Evolutionary conservation across 2,113 vertebrate genomes (phyloP).

Genomic region (Sebastes schlegelii): DNA sequence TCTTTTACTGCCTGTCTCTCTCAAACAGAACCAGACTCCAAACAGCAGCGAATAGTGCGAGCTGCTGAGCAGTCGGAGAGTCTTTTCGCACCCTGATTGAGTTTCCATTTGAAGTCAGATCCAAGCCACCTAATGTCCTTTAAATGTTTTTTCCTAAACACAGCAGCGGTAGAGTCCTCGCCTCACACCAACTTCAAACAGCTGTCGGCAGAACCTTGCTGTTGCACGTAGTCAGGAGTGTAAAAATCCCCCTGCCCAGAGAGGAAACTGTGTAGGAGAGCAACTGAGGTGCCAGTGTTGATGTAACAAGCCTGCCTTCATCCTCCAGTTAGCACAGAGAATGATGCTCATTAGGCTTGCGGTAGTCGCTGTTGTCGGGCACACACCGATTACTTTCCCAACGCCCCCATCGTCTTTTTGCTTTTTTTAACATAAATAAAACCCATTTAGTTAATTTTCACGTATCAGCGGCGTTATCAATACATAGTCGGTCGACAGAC

Average conservation of each 20-base stretch:
- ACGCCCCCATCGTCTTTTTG: too few relatives aligned
- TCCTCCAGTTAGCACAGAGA: slow-evolving; percentile 28
- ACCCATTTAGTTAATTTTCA: too few relatives aligned
- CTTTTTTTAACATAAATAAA: too few relatives aligned
- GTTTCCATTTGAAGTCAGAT: slow-evolving; percentile 80
- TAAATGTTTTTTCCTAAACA: slow-evolving; percentile 81
- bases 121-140: slow-evolving; percentile 79
- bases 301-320: slow-evolving; percentile 27
- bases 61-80: slow-evolving; percentile 51
- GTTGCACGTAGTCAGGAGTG: slow-evolving; percentile 46
- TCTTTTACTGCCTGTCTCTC: slow-evolving; percentile 64
- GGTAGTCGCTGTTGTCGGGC: too few relatives aligned
- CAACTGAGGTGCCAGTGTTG: slow-evolving; percentile 36
- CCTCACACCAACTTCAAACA: slow-evolving; percentile 62
- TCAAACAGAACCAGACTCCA: slow-evolving; percentile 59
- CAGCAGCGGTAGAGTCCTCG: slow-evolving; percentile 56
- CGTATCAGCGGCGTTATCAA: too few relatives aligned
- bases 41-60: slow-evolving; percentile 38
- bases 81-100: slow-evolving; percentile 76
- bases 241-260: slow-evolving; percentile 41
- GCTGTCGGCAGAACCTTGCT: slow-evolving; percentile 59
- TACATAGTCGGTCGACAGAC: too few relatives aligned
- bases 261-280: slow-evolving; percentile 27
- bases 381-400: too few relatives aligned
- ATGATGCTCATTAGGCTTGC: neutral